Base-by-base conservation (phyloP, 2,113 vertebrate genomes). In the Merops nubicus region DNA sequence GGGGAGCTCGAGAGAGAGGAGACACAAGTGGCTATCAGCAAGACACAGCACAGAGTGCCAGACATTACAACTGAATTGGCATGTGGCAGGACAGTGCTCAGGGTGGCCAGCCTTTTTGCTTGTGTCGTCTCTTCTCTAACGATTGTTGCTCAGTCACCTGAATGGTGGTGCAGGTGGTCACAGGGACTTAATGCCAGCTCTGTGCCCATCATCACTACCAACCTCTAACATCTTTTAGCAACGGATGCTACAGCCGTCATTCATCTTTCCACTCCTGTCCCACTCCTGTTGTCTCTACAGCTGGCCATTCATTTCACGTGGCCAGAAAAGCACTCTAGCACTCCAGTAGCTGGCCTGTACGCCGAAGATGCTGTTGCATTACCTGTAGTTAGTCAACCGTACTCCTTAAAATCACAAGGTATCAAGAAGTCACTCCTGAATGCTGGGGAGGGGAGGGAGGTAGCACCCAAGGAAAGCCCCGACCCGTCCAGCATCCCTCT, bases 241-340 rank as follows among this genome's bases (percentile, higher is more conserved):
- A 88, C 83, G 4, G 9, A 74, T 74, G 70, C 60, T 75, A 43
- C 19, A 13, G 57, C 60, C 56, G 78, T 92, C 68, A 92, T 57
- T 95, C 45, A 81, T 94, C 79, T 60, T 75, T 72, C 28, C 60
- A 81, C 23, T 92, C 60, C 64, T 77, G 45, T 38, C 62, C 88
- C 77, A 67, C 79, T 94, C 91, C 93, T 85, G 93, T 93, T 88
- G 95, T 81, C 56, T 84, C 51, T 94, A 87, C 96, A 97, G 92
- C 96, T 96, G 96, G 82, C 79, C 68, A 45, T 34, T 72, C 23
- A 36, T 60, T 92, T 86, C 43, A 56, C 0, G 6, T 26, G 40
- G 92, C 91, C 88, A 93, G 45, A 91, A 95, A 92, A 64, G 34
- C 51, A 43, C 72, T 87, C 25, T 48, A 64, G 69, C 83, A 68